Evolutionary conservation across 2,113 vertebrate genomes (phyloP).

Genomic region (Pseudonaja textilis): DNA sequence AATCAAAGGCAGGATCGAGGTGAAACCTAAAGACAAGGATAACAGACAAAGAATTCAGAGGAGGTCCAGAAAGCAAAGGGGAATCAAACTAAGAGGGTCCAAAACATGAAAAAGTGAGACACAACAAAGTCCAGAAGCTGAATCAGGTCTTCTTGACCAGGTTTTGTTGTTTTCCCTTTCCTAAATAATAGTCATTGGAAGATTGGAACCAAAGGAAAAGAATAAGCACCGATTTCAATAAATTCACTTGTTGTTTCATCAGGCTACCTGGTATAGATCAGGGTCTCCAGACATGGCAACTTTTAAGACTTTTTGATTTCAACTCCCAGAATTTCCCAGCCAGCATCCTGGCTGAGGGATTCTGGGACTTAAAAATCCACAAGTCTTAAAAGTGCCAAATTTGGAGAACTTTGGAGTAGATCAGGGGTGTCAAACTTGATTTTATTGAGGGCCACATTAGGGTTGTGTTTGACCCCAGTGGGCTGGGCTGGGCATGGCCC

Average conservation of each 20-base stretch:
- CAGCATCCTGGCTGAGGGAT: neutral
- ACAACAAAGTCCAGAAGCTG: neutral
- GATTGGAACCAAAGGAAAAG: neutral
- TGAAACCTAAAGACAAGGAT: neutral
- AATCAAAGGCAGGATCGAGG: neutral
- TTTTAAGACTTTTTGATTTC: neutral
- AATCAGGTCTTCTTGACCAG: neutral
- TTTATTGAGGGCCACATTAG: too few species aligned
- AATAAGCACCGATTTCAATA: neutral
- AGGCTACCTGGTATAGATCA: neutral
- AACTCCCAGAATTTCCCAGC: neutral
- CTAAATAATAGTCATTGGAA: neutral
- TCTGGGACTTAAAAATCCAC: neutral
- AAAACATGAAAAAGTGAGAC: neutral
- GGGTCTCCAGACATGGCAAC: neutral
- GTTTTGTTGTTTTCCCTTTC: neutral
- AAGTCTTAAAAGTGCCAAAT: neutral
- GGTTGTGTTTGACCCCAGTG: too few species aligned
- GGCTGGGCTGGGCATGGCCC: too few species aligned
- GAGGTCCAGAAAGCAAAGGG: neutral
- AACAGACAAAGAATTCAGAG: neutral
- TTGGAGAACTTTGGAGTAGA: neutral
- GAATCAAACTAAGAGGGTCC: too few species aligned
- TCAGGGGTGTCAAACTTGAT: too few species aligned
- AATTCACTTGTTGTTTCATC: neutral